These are phyloP conservation scores for Avahi laniger DNA, from an alignment of 2,797 vertebrate genomes.

Conservation along the genomic window DNA sequence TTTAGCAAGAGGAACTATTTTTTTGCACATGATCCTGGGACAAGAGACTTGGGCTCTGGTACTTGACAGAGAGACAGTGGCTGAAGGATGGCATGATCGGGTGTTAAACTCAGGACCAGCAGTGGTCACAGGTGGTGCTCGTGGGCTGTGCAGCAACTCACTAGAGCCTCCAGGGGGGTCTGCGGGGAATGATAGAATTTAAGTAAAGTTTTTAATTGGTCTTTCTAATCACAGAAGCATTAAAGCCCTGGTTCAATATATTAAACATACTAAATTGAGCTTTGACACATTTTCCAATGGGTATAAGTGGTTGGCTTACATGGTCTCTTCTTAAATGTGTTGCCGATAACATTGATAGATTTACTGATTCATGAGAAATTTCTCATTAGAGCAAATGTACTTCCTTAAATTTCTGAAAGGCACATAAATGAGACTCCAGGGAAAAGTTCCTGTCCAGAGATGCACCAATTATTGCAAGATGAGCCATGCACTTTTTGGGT, in stretches of 20 bases:
- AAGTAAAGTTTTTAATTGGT: background rate
- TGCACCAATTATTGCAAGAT: background rate
- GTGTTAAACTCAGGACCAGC: background rate
- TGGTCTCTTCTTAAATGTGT: background rate
- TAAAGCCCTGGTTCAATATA: background rate
- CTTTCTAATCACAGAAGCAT: background rate
- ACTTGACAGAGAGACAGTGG: background rate
- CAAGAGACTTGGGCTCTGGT: background rate
- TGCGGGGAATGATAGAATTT: background rate
- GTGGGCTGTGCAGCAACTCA: background rate
- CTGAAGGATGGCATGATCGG: background rate
- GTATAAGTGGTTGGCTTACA: background rate
- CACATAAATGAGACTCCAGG: background rate
- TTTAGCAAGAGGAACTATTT: background rate
- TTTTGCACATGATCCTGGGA: background rate
- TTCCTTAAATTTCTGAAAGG: background rate
- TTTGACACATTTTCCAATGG: background rate
- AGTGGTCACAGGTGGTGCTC: no score
- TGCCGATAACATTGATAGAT: background rate
- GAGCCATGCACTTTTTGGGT: background rate
- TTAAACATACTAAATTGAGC: background rate
- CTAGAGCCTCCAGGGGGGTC: background rate
- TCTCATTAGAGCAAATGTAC: background rate
- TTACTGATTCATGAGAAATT: background rate
- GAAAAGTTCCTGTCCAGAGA: background rate